These are phyloP conservation scores for Hylaeus anthracinus DNA, from an alignment of 1,140 invertebrate species.

Conservation along the genomic window DNA sequence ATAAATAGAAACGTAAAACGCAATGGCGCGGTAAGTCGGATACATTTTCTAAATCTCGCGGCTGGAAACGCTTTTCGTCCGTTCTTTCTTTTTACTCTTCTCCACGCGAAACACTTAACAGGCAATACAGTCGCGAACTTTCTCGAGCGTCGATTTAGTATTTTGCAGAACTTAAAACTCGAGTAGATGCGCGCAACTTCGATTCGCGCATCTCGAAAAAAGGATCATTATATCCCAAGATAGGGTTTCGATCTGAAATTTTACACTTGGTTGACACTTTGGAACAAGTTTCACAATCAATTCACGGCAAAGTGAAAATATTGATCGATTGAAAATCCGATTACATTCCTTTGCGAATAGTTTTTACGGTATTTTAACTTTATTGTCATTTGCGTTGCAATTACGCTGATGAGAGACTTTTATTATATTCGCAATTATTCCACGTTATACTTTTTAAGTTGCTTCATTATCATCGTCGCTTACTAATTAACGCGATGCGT, in stretches of 20 bases:
- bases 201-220: too few species aligned
- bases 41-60: conserved; percentile 7
- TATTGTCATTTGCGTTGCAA: conserved; percentile 23
- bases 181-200: too few species aligned
- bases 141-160: background rate
- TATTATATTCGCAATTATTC: conserved; percentile 20
- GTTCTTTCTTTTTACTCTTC: background rate
- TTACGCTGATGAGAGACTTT: background rate
- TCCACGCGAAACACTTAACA: too few species aligned
- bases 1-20: conserved; percentile 22
- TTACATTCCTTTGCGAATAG: background rate
- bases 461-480: conserved; percentile 9
- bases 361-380: conserved; percentile 12
- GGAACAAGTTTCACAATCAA: background rate
- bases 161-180: background rate
- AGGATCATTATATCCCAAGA: background rate
- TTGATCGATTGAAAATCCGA: background rate
- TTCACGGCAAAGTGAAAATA: background rate
- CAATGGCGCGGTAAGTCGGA: conserved; percentile 9
- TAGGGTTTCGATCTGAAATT: background rate
- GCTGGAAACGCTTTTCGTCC: background rate
- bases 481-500: conserved; percentile 22
- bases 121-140: too few species aligned
- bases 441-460: conserved; percentile 32
- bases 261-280: background rate